Evolutionary conservation across 2,888 invertebrate genomes (phyloP).

Genomic region (Ornithoptera alexandrae): DNA sequence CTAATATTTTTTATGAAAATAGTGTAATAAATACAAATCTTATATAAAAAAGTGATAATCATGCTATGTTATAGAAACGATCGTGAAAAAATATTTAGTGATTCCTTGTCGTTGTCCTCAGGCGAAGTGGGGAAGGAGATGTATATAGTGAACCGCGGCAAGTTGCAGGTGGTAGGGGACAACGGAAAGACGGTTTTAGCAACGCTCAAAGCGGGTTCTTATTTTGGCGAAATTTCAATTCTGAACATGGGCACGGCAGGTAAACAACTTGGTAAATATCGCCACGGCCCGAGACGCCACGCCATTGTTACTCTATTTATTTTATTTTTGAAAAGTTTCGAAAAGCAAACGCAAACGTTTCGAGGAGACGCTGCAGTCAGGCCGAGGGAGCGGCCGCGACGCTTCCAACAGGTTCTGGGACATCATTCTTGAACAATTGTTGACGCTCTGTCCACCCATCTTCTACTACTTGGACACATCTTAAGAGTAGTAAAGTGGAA

Average conservation of each 20-base stretch:
- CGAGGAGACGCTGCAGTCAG: slow-evolving; percentile 79
- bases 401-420: slow-evolving; percentile 75
- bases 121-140: slow-evolving; percentile 99
- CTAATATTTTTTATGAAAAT: not conserved
- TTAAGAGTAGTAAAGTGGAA: slow-evolving; percentile 39
- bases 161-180: slow-evolving; percentile 96
- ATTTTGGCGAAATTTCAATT: slow-evolving; percentile 99
- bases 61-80: not conserved
- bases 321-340: slow-evolving; percentile 69
- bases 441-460: slow-evolving; percentile 45
- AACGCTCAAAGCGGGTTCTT: slow-evolving; percentile 98
- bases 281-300: slow-evolving; percentile 80
- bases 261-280: slow-evolving; percentile 98
- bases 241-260: slow-evolving; percentile 99
- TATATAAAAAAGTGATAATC: too few relatives aligned
- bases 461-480: slow-evolving; percentile 20
- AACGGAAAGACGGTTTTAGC: slow-evolving; percentile 97
- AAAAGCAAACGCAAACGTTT: slow-evolving; percentile 68
- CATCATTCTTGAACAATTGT: slow-evolving; percentile 56
- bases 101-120: slow-evolving; percentile 59
- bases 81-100: not conserved
- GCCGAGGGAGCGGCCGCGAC: slow-evolving; percentile 77
- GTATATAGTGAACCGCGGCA: slow-evolving; percentile 99
- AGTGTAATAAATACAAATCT: not conserved
- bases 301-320: slow-evolving; percentile 74